Base-by-base conservation (phyloP, 2,888 invertebrate species). In the Drosophila crucigera region DNA sequence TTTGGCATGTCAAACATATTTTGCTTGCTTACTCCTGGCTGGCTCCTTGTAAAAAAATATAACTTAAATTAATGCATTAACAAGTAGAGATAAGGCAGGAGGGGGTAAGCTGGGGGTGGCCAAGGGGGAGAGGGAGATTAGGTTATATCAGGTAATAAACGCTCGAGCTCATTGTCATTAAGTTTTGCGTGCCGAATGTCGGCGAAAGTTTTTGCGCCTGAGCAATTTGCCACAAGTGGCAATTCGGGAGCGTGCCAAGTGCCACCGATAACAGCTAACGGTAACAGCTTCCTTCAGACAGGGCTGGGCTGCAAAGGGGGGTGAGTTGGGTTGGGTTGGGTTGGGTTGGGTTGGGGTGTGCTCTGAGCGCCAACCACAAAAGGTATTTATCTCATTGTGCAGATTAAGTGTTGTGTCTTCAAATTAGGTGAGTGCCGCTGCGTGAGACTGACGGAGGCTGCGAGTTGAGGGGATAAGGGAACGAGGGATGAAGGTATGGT, bases 231-330 rank as follows among this genome's bases (percentile, higher is more conserved):
- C 68, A 91, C 73, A 87, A 89, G 86, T 89, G 90, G 82, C 90
- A 75, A 82, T 91, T 86, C 89, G 91, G 84, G 89, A 91, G 86
- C 86, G 91, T 86, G 86, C 87, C 86, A 86, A 86, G 86, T 86
- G 87, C 74, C 85, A 47, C 73, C 63, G 83, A 90, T 83, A 71
- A 66, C 52, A 58, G 68, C 25, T 39, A 60, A 47, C 68, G 69
- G 68, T 68, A 60, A 69, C 69, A 65, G 63, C 52, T 47, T 49
- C 16, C 37, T 43, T 37, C 65, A 63, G 60, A 16, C 39, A 53
- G 54, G 61, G 28, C 50, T 33, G 54, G 22, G 52, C 22, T 59
- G n/a, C n/a, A 19, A 39, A 39, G 39, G 11, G 11, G 41, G n/a
- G 2, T 41, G 39, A 73, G 52, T 25, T 68, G 62, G 72, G 79